Conservation (phyloP, 2,113 vertebrate species). For the Neolamprologus sp. region DNA sequence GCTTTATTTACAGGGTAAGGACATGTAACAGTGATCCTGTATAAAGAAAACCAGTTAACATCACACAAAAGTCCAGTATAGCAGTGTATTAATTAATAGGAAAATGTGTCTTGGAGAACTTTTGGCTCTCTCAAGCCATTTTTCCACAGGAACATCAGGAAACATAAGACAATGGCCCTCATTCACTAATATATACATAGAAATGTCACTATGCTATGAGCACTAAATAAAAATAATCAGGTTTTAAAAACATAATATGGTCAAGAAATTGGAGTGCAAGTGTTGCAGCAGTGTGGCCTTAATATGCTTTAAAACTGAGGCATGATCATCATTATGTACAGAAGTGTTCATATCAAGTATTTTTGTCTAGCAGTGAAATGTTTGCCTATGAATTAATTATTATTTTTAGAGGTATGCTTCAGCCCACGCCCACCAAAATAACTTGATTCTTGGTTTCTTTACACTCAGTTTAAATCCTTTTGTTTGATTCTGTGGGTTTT, state of each 20-base stretch:
- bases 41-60: background rate
- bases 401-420: background rate
- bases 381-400: background rate
- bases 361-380: background rate
- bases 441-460: background rate
- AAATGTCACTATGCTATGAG: background rate
- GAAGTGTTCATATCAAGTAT: background rate
- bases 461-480: background rate
- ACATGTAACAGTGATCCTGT: background rate
- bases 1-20: slow-evolving; percentile 36
- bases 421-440: fast-evolving
- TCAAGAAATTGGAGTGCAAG: background rate
- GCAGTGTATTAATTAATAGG: background rate
- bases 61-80: background rate
- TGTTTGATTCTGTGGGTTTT: background rate
- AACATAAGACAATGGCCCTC: background rate
- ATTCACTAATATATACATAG: background rate
- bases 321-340: background rate
- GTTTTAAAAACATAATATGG: background rate
- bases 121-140: background rate
- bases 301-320: background rate
- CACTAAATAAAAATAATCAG: background rate
- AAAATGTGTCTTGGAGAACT: background rate
- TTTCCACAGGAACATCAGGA: background rate
- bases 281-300: background rate